Conservation (phyloP, 2,113 vertebrate species). For the Hassar affinis region DNA sequence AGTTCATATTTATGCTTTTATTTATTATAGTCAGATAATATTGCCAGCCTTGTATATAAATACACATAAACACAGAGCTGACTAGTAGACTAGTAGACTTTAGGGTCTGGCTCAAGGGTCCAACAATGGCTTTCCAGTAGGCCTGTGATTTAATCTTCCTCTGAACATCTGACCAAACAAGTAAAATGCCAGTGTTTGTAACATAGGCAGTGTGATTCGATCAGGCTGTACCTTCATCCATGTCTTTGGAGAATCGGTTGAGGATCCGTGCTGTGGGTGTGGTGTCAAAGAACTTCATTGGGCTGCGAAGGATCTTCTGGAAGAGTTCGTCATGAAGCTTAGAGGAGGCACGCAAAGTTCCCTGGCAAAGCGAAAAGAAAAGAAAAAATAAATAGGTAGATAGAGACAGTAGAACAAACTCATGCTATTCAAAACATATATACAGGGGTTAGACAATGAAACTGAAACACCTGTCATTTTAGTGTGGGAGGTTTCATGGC, state of each 20-base stretch:
- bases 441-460: too few species aligned
- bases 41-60: neutral
- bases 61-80: neutral
- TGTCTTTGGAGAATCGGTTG: constrained; percentile 90
- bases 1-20: neutral
- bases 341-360: constrained; percentile 85
- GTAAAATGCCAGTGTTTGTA: neutral
- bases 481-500: too few species aligned
- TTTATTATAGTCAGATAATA: neutral
- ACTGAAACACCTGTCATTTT: too few species aligned
- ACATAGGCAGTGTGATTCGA: neutral
- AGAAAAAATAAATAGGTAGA: too few species aligned
- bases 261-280: constrained; percentile 86
- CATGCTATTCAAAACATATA: neutral
- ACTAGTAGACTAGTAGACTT: too few species aligned
- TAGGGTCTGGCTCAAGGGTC: neutral
- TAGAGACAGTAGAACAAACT: neutral
- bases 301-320: constrained; percentile 84
- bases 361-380: constrained; percentile 63
- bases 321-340: constrained; percentile 87
- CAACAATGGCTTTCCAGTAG: neutral
- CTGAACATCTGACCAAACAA: neutral
- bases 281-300: constrained; percentile 94
- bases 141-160: neutral
- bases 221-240: constrained; percentile 85